Evolutionary conservation across 2,797 vertebrate genomes (phyloP), one percentile per base, ranked within the genome.

Genomic region (Stomatorhinus walkeri): DNA sequence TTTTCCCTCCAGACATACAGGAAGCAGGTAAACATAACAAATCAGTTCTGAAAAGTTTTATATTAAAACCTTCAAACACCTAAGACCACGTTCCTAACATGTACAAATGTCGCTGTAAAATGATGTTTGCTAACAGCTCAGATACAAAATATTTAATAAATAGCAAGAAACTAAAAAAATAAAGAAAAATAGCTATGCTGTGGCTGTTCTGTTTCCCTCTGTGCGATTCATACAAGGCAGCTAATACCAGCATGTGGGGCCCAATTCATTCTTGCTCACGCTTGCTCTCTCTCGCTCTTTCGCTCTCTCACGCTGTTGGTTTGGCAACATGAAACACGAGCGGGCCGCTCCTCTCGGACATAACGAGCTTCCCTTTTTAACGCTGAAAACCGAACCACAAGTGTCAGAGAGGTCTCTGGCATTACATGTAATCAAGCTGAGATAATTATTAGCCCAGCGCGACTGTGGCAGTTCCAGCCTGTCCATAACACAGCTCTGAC

Each of bases 391-490:
- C 90, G 22, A 83, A 85, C 87, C 88, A 72, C 90, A 88, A 91
- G 93, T 93, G 91, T 89, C 91, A 91, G 61, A 64, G 19, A 79
- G 94, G 93, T 94, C 92, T 89, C 85, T 64, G 48, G 79, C 90
- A 92, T 91, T 91, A 52, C 36, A 90, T 93, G 89, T 94, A 91
- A 94, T 93, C 93, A 94, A 90, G 93, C 93, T 90, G 91, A 89
- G 93, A 93, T 91, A 81, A 90, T 94, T 92, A 94, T 94, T 94
- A 93, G 91, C 86, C 88, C 61, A 68, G 72, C 85, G 22, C 89
- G n/a, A 91, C 91, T 91, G 93, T 92, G 94, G 94, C 90, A 94
- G 94, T 93, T 89, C 68, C 89, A 76, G 89, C 87, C 88, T 16
- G 52, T 90, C 79, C 84, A 88, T 46, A 89, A 84, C 90, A 91